Percentiles rank a stretch among this genome's conserved stretches.
Evolutionary conservation across 2,888 invertebrate genomes (phyloP).

Genomic region (Diogma glabrata): DNA sequence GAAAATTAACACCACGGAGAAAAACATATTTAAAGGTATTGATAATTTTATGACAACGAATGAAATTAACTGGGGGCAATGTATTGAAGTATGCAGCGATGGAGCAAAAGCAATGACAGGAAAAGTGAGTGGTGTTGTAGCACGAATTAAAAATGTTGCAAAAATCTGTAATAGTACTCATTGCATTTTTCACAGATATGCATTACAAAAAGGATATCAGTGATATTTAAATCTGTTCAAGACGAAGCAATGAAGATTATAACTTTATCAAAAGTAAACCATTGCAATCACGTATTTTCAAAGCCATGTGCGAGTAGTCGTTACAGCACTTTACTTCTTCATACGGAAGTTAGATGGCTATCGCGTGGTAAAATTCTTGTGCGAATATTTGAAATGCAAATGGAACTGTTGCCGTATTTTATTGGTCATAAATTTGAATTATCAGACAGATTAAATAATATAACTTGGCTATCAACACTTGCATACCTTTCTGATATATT

Average conservation of each 20-base stretch:
- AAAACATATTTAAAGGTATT: background rate
- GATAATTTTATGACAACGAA: background rate
- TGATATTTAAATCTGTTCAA: too few relatives aligned
- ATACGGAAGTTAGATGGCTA: background rate
- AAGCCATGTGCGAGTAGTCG: background rate
- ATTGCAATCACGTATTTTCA: background rate
- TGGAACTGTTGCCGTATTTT: conserved; percentile 2
- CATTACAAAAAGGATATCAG: too few relatives aligned
- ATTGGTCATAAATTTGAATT: background rate
- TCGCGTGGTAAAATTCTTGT: conserved; percentile 7
- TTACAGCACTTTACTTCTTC: background rate
- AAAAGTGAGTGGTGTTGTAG: conserved; percentile 11
- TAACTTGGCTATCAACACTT: background rate
- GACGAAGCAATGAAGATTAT: too few relatives aligned
- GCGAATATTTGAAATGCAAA: conserved; percentile 12
- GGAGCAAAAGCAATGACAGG: conserved; percentile 6
- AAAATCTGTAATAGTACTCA: conserved; percentile 13
- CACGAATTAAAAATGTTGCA: conserved; percentile 13
- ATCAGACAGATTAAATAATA: background rate
- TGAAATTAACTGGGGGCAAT: conserved; percentile 12
- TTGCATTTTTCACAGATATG: conserved; percentile 14
- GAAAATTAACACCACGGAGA: background rate
- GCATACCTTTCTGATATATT: background rate
- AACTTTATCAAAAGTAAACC: conserved; percentile 10
- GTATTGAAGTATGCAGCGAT: conserved; percentile 14